Conservation (phyloP, 2,888 invertebrate species). For the Ectemnius lituratus region DNA sequence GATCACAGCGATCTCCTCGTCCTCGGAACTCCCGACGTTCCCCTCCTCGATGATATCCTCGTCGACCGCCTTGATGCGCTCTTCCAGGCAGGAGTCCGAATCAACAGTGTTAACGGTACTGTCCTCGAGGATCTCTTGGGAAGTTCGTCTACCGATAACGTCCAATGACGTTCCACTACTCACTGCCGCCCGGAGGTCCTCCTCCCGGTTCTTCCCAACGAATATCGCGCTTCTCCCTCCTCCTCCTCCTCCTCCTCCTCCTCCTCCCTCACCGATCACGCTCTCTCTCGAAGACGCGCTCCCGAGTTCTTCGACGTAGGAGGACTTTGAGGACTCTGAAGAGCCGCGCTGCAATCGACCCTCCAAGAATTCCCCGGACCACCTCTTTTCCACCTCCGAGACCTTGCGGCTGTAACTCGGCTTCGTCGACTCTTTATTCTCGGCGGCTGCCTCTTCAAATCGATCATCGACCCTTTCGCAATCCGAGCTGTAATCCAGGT, state of each 20-base stretch:
- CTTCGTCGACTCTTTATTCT: neutral
- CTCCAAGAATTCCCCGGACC: constrained; percentile 73
- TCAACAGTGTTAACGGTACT: constrained; percentile 68
- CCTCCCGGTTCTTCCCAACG: neutral
- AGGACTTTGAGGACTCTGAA: constrained; percentile 71
- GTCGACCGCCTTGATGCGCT: constrained; percentile 64
- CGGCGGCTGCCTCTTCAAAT: constrained; percentile 22
- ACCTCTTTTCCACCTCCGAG: constrained; percentile 70
- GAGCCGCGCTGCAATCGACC: constrained; percentile 63
- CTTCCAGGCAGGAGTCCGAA: constrained; percentile 69
- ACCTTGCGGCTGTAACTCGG: constrained; percentile 68
- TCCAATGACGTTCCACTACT: constrained; percentile 1
- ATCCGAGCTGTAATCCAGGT: constrained; percentile 59
- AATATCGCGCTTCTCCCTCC: neutral
- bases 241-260: too few relatives aligned
- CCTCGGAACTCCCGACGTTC: neutral
- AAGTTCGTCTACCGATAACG: constrained; percentile 13
- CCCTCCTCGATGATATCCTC: constrained; percentile 57
- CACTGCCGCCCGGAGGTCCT: constrained; percentile 1
- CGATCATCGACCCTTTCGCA: constrained; percentile 47
- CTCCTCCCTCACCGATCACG: constrained; percentile 43
- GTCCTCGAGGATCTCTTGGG: constrained; percentile 42
- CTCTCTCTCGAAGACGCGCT: constrained; percentile 70
- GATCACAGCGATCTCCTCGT: constrained; percentile 13
- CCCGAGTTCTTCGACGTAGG: constrained; percentile 71